phyloP scores from a whole-genome alignment of 2,113 vertebrate species.

The Misgurnus anguillicaudatus region DNA sequence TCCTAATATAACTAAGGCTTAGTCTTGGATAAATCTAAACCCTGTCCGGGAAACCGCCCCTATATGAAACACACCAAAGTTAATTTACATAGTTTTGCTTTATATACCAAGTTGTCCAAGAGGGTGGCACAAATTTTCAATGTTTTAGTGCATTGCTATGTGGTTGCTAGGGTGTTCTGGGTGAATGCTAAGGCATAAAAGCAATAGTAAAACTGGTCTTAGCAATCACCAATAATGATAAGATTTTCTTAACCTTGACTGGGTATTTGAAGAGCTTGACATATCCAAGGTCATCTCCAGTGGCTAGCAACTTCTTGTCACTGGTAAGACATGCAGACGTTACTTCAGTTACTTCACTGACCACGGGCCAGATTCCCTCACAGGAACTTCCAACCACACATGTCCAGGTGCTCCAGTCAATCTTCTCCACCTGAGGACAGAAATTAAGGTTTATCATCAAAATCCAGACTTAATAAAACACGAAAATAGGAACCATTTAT shows the following conservation, averaged over 20 bases:
- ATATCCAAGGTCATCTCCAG: conserved; percentile 97
- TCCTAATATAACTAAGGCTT: too few relatives aligned
- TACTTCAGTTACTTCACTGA: conserved; percentile 92
- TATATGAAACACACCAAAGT: too few relatives aligned
- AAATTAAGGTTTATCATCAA: neutral
- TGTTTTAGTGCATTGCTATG: too few relatives aligned
- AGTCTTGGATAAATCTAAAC: too few relatives aligned
- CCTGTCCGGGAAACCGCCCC: too few relatives aligned
- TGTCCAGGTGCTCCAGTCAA: conserved; percentile 95
- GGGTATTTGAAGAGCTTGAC: conserved; percentile 96
- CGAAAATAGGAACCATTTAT: neutral
- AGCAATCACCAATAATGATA: neutral
- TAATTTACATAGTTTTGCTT: too few relatives aligned
- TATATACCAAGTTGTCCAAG: too few relatives aligned
- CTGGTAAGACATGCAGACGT: conserved; percentile 88
- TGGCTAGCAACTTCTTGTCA: conserved; percentile 88
- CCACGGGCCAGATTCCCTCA: conserved; percentile 94
- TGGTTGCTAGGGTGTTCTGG: too few relatives aligned
- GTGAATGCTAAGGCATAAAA: too few relatives aligned
- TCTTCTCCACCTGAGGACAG: conserved; percentile 87
- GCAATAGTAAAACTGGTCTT: neutral
- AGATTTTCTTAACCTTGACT: conserved; percentile 79
- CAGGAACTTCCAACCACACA: conserved; percentile 91
- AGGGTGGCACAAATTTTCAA: too few relatives aligned
- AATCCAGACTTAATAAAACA: neutral